phyloP scores from a whole-genome alignment of 92 coral and sea anemone species.

The Parazoanthus swiftii region DNA sequence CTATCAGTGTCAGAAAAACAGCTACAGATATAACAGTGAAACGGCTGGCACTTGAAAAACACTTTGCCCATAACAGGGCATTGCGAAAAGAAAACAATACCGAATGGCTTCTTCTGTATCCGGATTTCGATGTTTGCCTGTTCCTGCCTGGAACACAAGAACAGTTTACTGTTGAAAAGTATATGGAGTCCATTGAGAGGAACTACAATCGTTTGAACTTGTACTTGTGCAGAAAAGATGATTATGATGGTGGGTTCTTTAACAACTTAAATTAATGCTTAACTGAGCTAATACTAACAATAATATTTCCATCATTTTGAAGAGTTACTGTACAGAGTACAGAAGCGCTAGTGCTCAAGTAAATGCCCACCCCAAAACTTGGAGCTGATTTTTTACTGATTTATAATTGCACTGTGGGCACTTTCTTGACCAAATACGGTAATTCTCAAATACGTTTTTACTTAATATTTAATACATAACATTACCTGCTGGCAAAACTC shows the following conservation, averaged over 20 bases:
- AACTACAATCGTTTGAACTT: conserved; percentile 48
- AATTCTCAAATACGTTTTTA: conserved; percentile 16
- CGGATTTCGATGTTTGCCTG: conserved; percentile 29
- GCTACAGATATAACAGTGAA: conserved; percentile 34
- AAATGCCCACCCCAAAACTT: no score
- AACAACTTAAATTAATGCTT: conserved; percentile 24
- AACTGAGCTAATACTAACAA: conserved; percentile 18
- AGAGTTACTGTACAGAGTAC: neutral
- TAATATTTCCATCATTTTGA: neutral
- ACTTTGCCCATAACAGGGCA: conserved; percentile 40
- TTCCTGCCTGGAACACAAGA: conserved; percentile 46
- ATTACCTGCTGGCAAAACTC: conserved; percentile 16
- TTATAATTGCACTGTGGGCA: conserved; percentile 5
- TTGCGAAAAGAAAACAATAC: conserved; percentile 32
- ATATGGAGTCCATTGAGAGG: conserved; percentile 48
- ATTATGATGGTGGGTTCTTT: conserved; percentile 46
- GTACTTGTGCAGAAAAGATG: conserved; percentile 48
- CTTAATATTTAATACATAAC: conserved; percentile 20
- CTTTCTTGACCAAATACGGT: conserved; percentile 19
- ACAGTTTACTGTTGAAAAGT: conserved; percentile 35
- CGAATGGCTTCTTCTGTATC: conserved; percentile 40
- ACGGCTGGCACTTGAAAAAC: conserved; percentile 28
- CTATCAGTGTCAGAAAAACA: conserved; percentile 19
- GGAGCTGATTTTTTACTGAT: neutral
- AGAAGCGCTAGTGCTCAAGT: neutral